Percentiles rank a stretch among this genome's conserved stretches.
Evolutionary conservation across 2,888 invertebrate species (phyloP).

Genomic region (Nephrocerus scutellatus): DNA sequence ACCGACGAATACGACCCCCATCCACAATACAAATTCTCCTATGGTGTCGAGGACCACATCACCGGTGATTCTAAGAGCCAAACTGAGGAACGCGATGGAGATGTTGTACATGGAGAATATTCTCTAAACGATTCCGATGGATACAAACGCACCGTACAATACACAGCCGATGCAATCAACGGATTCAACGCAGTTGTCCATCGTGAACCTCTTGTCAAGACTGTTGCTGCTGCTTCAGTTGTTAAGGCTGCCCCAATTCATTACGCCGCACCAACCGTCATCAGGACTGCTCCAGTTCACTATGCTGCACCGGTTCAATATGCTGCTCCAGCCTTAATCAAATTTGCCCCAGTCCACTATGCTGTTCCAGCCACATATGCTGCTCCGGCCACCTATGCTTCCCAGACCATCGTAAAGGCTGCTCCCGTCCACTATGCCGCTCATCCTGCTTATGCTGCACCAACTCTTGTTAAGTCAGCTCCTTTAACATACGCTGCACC

Average conservation of each 20-base stretch:
- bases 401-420: slow-evolving; percentile 23
- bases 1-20: slow-evolving; percentile 39
- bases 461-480: slow-evolving; percentile 8
- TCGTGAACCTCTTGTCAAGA: slow-evolving; percentile 33
- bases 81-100: slow-evolving; percentile 41
- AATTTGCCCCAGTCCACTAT: slow-evolving; percentile 19
- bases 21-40: slow-evolving; percentile 41
- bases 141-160: slow-evolving; percentile 38
- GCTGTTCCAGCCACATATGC: slow-evolving; percentile 22
- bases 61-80: slow-evolving; percentile 43
- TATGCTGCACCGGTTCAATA: slow-evolving; percentile 29
- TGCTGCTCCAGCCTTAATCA: slow-evolving; percentile 25
- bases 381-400: slow-evolving; percentile 17
- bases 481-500: slow-evolving; percentile 13
- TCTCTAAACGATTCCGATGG: slow-evolving; percentile 43
- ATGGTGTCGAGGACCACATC: slow-evolving; percentile 38
- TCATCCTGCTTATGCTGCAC: slow-evolving; percentile 18
- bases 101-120: slow-evolving; percentile 43
- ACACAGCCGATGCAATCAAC: slow-evolving; percentile 38
- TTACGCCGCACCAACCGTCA: slow-evolving; percentile 22
- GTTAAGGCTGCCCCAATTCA: slow-evolving; percentile 24
- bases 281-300: slow-evolving; percentile 29
- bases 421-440: slow-evolving; percentile 19
- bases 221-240: slow-evolving; percentile 23
- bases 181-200: slow-evolving; percentile 44